phyloP scores from a whole-genome alignment of 1,140 invertebrate genomes.

The Drosophila kohkoa region DNA sequence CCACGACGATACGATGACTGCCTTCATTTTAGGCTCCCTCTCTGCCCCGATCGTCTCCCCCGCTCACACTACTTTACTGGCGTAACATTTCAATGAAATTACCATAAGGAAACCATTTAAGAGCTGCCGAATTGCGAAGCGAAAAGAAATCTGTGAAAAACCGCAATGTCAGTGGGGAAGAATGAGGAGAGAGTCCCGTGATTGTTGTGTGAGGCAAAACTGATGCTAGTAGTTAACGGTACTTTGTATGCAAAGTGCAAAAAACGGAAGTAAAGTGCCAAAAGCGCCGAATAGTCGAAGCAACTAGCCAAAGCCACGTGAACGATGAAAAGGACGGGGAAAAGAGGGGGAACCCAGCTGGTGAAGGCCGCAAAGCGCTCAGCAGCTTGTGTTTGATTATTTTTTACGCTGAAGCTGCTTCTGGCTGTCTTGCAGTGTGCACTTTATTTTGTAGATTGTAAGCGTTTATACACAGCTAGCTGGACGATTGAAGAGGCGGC shows the following conservation, averaged over 20 bases:
- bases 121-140: constrained; percentile 46
- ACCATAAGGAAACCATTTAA: constrained; percentile 69
- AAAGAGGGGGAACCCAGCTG: neutral
- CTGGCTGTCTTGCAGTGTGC: constrained; percentile 34
- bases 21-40: neutral
- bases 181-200: neutral
- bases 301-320: constrained; percentile 39
- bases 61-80: constrained; percentile 22
- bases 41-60: neutral
- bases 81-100: constrained; percentile 66
- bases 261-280: constrained; percentile 66
- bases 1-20: constrained; percentile 2
- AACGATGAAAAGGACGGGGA: neutral
- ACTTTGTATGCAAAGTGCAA: constrained; percentile 84
- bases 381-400: constrained; percentile 60
- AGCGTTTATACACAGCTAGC: constrained; percentile 55
- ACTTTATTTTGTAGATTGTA: constrained; percentile 64
- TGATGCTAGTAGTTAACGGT: constrained; percentile 76
- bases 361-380: constrained; percentile 44
- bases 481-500: neutral
- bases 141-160: constrained; percentile 68
- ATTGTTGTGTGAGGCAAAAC: constrained; percentile 68
- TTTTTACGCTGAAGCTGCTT: constrained; percentile 37
- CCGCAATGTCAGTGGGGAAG: constrained; percentile 54
- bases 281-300: constrained; percentile 42